Percentiles rank a stretch among this genome's conserved stretches.
phyloP scores from a whole-genome alignment of 2,113 vertebrate genomes.

The Chionodraco myersi region DNA sequence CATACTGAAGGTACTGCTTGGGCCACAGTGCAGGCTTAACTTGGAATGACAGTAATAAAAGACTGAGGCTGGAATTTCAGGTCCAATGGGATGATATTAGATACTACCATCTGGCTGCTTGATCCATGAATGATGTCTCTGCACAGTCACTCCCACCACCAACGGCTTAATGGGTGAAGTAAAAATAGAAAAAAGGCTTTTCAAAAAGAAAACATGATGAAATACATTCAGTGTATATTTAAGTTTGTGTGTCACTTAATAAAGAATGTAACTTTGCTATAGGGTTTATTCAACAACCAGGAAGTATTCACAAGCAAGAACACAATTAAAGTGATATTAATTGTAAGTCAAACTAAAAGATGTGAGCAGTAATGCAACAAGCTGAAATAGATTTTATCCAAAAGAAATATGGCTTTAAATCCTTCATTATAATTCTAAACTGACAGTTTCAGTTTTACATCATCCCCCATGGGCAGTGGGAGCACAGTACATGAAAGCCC shows the following conservation, averaged over 20 bases:
- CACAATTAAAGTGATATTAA: constrained; percentile 11
- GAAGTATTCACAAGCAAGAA: constrained; percentile 28
- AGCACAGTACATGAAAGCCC: constrained; percentile 60
- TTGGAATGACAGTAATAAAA: constrained; percentile 60
- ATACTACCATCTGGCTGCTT: constrained; percentile 67
- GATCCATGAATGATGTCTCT: constrained; percentile 46
- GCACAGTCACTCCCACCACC: constrained; percentile 7
- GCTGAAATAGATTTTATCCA: constrained; percentile 26
- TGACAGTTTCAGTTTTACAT: constrained; percentile 32
- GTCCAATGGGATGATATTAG: constrained; percentile 64
- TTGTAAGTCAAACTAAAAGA: constrained; percentile 1
- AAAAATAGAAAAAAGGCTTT: background rate
- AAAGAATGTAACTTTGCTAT: constrained; percentile 2
- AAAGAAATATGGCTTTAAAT: constrained; percentile 46
- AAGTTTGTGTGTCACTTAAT: background rate
- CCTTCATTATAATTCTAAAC: constrained; percentile 55
- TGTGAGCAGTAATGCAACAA: background rate
- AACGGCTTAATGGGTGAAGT: constrained; percentile 9
- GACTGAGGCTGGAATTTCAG: constrained; percentile 53
- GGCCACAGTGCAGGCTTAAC: constrained; percentile 57
- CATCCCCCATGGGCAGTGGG: constrained; percentile 29
- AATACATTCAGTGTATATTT: background rate
- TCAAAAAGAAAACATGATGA: background rate
- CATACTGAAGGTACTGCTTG: constrained; percentile 29
- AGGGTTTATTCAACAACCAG: background rate